Percentiles rank a stretch among this genome's conserved stretches.
These are phyloP conservation scores for Eupithecia centaureata DNA, from an alignment of 2,888 invertebrate species.

Conservation along the genomic window DNA sequence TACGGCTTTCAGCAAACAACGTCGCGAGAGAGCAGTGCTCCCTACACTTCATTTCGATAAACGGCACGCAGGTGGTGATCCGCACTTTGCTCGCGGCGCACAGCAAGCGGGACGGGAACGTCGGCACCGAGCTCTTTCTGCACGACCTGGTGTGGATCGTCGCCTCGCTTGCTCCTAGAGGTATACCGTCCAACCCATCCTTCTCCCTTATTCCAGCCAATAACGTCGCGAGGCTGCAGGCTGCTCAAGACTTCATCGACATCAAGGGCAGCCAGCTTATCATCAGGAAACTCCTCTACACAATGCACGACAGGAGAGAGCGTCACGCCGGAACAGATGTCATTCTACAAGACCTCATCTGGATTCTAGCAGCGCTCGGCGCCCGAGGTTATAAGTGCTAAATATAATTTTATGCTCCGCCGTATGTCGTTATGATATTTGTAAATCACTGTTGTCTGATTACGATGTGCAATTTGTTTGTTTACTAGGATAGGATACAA, in stretches of 20 bases:
- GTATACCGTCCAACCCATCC: constrained; percentile 56
- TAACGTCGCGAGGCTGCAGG: constrained; percentile 71
- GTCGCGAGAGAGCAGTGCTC: constrained; percentile 78
- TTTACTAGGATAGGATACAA: neutral
- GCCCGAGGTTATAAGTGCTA: constrained; percentile 68
- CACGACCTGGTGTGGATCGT: constrained; percentile 86
- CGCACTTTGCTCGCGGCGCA: constrained; percentile 81
- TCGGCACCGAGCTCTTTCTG: constrained; percentile 80
- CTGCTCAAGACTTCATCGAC: constrained; percentile 76
- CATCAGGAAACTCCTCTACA: constrained; percentile 75
- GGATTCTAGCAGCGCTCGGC: constrained; percentile 83
- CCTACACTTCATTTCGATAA: constrained; percentile 79
- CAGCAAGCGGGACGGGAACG: constrained; percentile 78
- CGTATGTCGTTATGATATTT: constrained; percentile 22
- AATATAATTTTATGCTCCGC: constrained; percentile 37
- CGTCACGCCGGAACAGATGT: constrained; percentile 71
- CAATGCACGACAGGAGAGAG: constrained; percentile 77
- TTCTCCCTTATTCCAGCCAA: constrained; percentile 69
- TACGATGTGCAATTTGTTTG: constrained; percentile 16
- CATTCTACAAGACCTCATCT: constrained; percentile 81
- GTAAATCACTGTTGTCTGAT: constrained; percentile 28
- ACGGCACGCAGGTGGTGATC: constrained; percentile 84
- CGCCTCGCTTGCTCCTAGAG: constrained; percentile 83
- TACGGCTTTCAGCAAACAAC: constrained; percentile 79
- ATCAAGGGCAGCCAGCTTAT: constrained; percentile 81